These are phyloP conservation scores for Lasioglossum malachurum DNA, from an alignment of 2,888 invertebrate species.

Conservation along the genomic window DNA sequence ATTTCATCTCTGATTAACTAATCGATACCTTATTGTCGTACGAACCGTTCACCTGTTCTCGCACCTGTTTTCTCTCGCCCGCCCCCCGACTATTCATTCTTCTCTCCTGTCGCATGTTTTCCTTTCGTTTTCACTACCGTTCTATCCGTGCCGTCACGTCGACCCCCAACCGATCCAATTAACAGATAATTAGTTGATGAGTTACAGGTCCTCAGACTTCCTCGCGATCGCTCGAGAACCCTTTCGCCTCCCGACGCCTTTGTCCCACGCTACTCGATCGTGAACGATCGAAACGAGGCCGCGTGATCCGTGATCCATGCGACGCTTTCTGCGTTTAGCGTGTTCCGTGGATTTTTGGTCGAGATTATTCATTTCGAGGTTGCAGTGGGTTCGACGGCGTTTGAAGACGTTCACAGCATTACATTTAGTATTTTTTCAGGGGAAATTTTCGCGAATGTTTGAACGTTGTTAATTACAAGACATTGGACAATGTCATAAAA, in stretches of 20 bases:
- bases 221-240: neutral
- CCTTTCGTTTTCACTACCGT: neutral
- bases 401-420: neutral
- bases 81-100: neutral
- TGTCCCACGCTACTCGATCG: constrained; percentile 8
- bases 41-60: constrained; percentile 81
- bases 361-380: neutral
- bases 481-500: neutral
- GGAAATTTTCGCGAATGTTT: too few species aligned
- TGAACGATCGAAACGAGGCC: neutral
- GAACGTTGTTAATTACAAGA: neutral
- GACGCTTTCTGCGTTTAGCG: neutral
- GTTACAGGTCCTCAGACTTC: constrained; percentile 40
- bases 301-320: neutral
- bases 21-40: constrained; percentile 85
- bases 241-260: neutral
- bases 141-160: neutral
- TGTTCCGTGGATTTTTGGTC: neutral
- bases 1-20: constrained; percentile 81
- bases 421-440: neutral
- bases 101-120: neutral
- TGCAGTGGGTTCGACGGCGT: neutral
- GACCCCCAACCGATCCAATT: constrained; percentile 12
- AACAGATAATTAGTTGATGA: constrained; percentile 37
- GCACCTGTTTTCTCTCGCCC: constrained; percentile 5